Percentiles rank a stretch among this genome's conserved stretches.
Evolutionary conservation across 2,888 invertebrate genomes (phyloP).

Genomic region (Cyrtodaria siliqua): DNA sequence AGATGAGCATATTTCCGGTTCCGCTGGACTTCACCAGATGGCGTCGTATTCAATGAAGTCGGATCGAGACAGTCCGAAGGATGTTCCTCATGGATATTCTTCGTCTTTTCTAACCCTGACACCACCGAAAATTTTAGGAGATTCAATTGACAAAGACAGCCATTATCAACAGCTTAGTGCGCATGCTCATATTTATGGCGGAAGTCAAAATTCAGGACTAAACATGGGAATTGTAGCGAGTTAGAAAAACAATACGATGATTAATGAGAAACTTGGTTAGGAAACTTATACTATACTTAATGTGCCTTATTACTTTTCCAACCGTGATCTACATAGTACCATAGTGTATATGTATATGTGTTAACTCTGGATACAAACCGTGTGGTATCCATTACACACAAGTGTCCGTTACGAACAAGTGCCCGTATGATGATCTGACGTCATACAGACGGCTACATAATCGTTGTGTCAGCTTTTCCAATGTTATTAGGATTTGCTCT

Average conservation of each 20-base stretch:
- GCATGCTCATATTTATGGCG: constrained; percentile 61
- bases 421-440: too few relatives aligned
- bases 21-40: constrained; percentile 54
- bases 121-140: constrained; percentile 50
- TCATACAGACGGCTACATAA: too few relatives aligned
- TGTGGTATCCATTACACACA: too few relatives aligned
- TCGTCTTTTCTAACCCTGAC: constrained; percentile 60
- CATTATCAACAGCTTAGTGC: constrained; percentile 56
- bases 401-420: too few relatives aligned
- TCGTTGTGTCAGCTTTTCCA: too few relatives aligned
- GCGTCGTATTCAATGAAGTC: constrained; percentile 55
- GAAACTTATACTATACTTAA: not conserved
- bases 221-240: constrained; percentile 63
- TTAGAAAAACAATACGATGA: constrained; percentile 12
- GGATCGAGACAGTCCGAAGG: constrained; percentile 60
- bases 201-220: constrained; percentile 52
- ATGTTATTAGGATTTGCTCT: too few relatives aligned
- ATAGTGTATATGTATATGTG: too few relatives aligned
- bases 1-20: constrained; percentile 50
- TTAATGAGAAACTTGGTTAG: not conserved
- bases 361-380: too few relatives aligned
- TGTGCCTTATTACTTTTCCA: not conserved
- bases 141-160: constrained; percentile 51
- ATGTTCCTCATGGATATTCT: constrained; percentile 34
- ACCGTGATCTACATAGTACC: not conserved